Evolutionary conservation across 1,140 invertebrate genomes (phyloP), one percentile per base, ranked within the genome.

Genomic region (Lucilia cuprina): DNA sequence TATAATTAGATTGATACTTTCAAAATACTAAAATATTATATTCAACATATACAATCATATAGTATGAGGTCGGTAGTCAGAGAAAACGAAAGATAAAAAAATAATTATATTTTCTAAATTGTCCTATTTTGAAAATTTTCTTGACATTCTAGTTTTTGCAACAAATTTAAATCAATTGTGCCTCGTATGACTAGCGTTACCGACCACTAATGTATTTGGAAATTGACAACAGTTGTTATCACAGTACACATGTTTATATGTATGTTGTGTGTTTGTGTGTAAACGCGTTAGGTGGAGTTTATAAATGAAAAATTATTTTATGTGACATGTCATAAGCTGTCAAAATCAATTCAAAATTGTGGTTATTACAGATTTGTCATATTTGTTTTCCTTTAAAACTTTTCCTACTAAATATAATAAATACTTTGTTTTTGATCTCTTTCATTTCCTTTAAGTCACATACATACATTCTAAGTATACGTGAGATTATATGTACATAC

Each of bases 271-370:
- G n/a, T 55, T 1, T 55, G 10, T 55, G 13, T 14, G 4, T 55
- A 14, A 55, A 14, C 41, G 41, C 41, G 41, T 41, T 7, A 3
- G 41, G 2, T 41, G 7, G 41, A 8, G 10, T 41, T 41, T 70
- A 21, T 70, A 21, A 5, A 70, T 70, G 10, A 70, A 21, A 25
- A 25, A 25, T 25, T 70, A 70, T 21, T 7, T 70, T 70, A 21
- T 70, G 65, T 70, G 65, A 80, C 19, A 49, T 80, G 77, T 80
- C 41, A 80, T 50, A 80, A 80, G 21, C 77, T 80, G 41, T 80
- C 77, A 49, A 80, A 80, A 80, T 80, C 41, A 19, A 80, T 49
- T 49, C 41, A 80, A 49, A 50, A 49, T 80, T 80, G 41, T 50
- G 77, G 77, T 80, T 80, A 21, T 80, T 25, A 80, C 21, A 49